These are phyloP conservation scores for Venustoraphidia nigricollis DNA, from an alignment of 2,888 invertebrate genomes.

Conservation along the genomic window DNA sequence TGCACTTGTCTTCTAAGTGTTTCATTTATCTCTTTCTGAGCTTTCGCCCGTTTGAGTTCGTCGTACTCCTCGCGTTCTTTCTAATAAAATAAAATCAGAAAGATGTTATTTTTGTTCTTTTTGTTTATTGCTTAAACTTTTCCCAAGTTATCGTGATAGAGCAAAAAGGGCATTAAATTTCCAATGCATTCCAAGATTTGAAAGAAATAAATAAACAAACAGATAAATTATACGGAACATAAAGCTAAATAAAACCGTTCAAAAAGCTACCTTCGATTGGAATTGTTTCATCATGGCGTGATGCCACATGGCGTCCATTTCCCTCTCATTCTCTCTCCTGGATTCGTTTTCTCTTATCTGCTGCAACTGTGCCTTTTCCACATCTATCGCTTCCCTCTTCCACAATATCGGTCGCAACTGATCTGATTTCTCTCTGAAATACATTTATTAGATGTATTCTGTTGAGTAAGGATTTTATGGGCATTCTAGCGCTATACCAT, in stretches of 20 bases:
- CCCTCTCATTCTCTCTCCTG: conserved; percentile 32
- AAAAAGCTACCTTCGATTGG: conserved; percentile 25
- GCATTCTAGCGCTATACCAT: too few species aligned
- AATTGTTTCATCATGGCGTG: conserved; percentile 39
- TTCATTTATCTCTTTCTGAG: conserved; percentile 25
- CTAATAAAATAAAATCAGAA: conserved; percentile 16
- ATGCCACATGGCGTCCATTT: conserved; percentile 44
- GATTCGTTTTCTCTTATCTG: conserved; percentile 45
- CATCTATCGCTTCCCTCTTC: conserved; percentile 33
- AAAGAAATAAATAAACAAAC: too few species aligned
- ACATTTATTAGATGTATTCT: too few species aligned
- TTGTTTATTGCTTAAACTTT: too few species aligned
- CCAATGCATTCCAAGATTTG: too few species aligned
- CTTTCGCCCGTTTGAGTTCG: conserved; percentile 26
- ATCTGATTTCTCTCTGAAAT: conserved; percentile 23
- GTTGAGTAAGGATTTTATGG: too few species aligned
- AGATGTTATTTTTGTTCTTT: too few species aligned
- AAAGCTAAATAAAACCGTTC: too few species aligned
- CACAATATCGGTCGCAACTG: conserved; percentile 30
- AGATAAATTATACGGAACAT: too few species aligned
- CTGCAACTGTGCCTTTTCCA: conserved; percentile 36
- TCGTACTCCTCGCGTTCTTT: conserved; percentile 37
- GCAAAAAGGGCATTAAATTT: too few species aligned
- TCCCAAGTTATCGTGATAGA: too few species aligned
- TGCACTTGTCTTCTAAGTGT: conserved; percentile 22